phyloP scores from a whole-genome alignment of 2,113 vertebrate species.

The Megalops atlanticus region DNA sequence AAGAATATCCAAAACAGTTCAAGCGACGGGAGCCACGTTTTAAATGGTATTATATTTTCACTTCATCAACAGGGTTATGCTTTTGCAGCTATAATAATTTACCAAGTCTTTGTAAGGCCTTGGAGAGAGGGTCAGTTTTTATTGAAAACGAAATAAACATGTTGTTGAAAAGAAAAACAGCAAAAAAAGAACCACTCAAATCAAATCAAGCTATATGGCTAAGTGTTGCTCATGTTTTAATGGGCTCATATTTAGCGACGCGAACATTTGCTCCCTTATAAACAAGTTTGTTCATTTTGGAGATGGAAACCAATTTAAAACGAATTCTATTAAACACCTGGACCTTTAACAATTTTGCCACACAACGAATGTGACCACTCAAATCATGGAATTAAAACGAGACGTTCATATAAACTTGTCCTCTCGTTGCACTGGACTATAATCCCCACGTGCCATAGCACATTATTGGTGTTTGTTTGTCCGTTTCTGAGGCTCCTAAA shows the following conservation, averaged over 20 bases:
- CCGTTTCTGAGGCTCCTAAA: neutral
- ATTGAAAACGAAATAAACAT: neutral
- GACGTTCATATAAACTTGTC: neutral
- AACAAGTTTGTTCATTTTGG: neutral
- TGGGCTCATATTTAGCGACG: neutral
- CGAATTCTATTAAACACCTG: neutral
- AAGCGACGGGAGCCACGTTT: no score
- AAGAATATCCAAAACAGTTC: no score
- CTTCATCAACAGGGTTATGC: neutral
- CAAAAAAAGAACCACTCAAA: neutral
- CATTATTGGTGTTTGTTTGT: neutral
- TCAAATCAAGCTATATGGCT: neutral
- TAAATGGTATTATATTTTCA: neutral
- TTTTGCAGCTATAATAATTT: neutral
- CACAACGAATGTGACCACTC: neutral
- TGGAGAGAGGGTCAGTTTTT: neutral
- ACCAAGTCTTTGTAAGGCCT: neutral
- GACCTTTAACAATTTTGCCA: neutral
- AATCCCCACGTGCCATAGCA: neutral
- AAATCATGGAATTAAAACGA: neutral
- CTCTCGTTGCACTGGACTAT: neutral
- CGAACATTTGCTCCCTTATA: neutral
- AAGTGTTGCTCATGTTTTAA: neutral
- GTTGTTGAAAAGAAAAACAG: neutral
- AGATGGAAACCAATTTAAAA: conserved; percentile 1